These are phyloP conservation scores for Chascanopsetta lugubris DNA, from an alignment of 2,113 vertebrate genomes.

Conservation along the genomic window DNA sequence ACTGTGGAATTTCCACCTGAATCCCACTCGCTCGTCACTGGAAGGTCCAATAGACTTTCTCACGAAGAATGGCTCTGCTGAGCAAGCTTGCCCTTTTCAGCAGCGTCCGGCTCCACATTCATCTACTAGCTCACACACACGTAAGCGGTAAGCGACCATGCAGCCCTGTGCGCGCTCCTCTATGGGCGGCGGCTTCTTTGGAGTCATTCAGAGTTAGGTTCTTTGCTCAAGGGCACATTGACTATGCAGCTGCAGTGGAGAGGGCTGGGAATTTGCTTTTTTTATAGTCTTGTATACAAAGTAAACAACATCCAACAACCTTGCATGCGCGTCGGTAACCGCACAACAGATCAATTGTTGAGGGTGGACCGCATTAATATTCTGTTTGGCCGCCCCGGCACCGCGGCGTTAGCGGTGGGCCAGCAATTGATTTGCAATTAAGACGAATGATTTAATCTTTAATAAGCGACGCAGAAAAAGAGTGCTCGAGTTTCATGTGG, in stretches of 20 bases:
- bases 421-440: conserved; percentile 66
- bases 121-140: conserved; percentile 33
- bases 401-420: conserved; percentile 42
- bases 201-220: conserved; percentile 20
- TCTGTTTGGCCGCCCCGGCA: conserved; percentile 45
- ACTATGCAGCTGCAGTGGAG: conserved; percentile 8
- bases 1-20: conserved; percentile 1
- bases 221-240: conserved; percentile 38
- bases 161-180: not conserved
- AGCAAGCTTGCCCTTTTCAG: conserved; percentile 35
- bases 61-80: conserved; percentile 20
- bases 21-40: not conserved
- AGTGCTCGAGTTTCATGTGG: conserved; percentile 20
- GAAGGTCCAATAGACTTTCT: conserved; percentile 13
- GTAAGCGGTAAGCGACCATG: conserved; percentile 30
- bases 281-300: conserved; percentile 2
- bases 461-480: conserved; percentile 36
- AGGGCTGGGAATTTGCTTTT: not conserved
- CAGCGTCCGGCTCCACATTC: conserved; percentile 28
- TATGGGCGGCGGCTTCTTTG: conserved; percentile 11
- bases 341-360: conserved; percentile 31
- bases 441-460: conserved; percentile 40
- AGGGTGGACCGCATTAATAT: conserved; percentile 57
- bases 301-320: not conserved
- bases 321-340: conserved; percentile 13